Base-by-base conservation (phyloP, 2,797 vertebrate genomes). In the Micromesistius poutassou region DNA sequence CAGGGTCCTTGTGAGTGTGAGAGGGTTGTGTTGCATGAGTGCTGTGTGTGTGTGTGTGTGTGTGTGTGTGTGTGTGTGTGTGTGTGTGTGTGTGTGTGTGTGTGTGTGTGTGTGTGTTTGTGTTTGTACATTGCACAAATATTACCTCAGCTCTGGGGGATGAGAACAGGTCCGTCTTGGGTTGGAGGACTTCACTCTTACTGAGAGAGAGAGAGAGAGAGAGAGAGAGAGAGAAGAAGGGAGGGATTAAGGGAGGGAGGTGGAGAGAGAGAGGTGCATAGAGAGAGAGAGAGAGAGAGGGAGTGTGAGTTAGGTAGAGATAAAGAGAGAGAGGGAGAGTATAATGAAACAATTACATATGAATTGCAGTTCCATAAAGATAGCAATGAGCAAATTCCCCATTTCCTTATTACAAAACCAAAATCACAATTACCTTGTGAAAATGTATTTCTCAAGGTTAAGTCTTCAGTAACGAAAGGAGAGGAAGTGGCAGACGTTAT, bases 61-160 rank as follows among this genome's bases (percentile, higher is more conserved):
- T 62, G 55, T 62, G 22, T 28, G 62, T 68, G 62, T 76, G 78
- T 38, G 73, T 71, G 75, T 68, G 78, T n/a, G 25, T 72, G 71
- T 36, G 31, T 36, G 31, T 19, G 35, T 30, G 73, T 76, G 50
- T 76, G 36, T 71, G 80, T 72, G 74, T 73, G 28, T 9, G 55
- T 62, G 55, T 62, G 22, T 28, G n/a, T 68, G 66, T 78, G 72
- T 71, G 42, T 33, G 33, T 36, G 35, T 36, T 76, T 36, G 35
- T 36, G 35, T 7, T 0, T 7, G 35, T 38, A 35, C 33, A 73
- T 35, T 35, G 33, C 36, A 28, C 77, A 81, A 81, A 74, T 81
- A 79, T 6, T 87, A 95, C 94, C 93, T 95, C 94, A 3, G 94
- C 94, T 84, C 94, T 91, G 72, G 94, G 94, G 50, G 94, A 93